Evolutionary conservation across 2,888 invertebrate genomes (phyloP).

Genomic region (Erebia epiphron): DNA sequence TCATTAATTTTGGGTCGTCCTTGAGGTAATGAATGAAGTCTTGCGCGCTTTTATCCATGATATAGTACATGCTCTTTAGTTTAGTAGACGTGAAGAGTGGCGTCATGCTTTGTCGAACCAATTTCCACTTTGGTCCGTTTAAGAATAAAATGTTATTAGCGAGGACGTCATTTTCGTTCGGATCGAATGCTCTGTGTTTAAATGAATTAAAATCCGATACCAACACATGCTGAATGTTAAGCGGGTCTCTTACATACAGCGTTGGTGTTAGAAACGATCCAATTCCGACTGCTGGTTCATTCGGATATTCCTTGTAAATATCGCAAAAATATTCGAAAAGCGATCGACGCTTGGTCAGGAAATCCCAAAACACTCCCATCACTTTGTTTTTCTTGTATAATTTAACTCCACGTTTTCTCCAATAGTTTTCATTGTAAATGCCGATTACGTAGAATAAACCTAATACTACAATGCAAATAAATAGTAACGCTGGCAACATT

Average conservation of each 20-base stretch:
- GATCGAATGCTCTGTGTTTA: conserved; percentile 43
- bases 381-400: conserved; percentile 51
- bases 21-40: conserved; percentile 50
- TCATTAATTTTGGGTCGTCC: conserved; percentile 47
- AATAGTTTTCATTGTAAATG: conserved; percentile 54
- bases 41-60: conserved; percentile 50
- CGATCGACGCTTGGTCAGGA: conserved; percentile 44
- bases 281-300: conserved; percentile 56
- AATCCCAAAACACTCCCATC: conserved; percentile 56
- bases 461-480: conserved; percentile 38
- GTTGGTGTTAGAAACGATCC: conserved; percentile 46
- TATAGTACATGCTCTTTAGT: conserved; percentile 54
- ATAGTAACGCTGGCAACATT: conserved; percentile 49
- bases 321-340: conserved; percentile 54
- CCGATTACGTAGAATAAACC: conserved; percentile 46
- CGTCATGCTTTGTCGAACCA: conserved; percentile 52
- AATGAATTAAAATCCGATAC: conserved; percentile 47
- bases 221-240: conserved; percentile 48
- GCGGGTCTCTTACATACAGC: conserved; percentile 45
- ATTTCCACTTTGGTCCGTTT: conserved; percentile 49
- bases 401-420: conserved; percentile 58
- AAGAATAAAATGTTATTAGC: conserved; percentile 46
- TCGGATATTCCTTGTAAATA: conserved; percentile 52
- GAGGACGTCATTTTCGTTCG: conserved; percentile 40
- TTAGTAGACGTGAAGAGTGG: conserved; percentile 54